phyloP scores from a whole-genome alignment of 2,888 invertebrate genomes.

The Chirona hameri region DNA sequence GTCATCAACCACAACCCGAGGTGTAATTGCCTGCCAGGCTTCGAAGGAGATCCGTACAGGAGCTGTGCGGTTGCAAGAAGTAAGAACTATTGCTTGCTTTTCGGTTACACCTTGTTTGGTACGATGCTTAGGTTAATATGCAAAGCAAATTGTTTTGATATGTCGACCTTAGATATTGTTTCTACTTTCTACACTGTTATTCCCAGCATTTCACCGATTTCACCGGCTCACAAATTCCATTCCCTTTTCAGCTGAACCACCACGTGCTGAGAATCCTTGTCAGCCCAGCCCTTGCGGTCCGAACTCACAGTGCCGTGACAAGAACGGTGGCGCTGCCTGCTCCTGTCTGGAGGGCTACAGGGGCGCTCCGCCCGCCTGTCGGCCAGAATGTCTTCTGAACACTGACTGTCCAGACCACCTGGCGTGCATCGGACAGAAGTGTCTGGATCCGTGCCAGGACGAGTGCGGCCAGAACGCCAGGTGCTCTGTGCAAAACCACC shows the following conservation, averaged over 20 bases:
- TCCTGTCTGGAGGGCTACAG: no score
- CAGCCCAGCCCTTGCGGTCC: constrained; percentile 61
- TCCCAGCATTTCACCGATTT: not conserved
- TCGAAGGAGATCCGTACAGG: constrained; percentile 73
- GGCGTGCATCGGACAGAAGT: constrained; percentile 68
- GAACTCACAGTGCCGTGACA: constrained; percentile 58
- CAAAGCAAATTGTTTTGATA: no score
- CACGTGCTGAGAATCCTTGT: constrained; percentile 42
- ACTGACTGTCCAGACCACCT: constrained; percentile 66
- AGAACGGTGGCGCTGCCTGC: constrained; percentile 74
- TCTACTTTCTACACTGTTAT: no score
- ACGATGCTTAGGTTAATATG: no score
- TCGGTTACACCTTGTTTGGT: no score
- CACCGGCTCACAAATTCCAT: not conserved
- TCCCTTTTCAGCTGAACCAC: constrained; percentile 34
- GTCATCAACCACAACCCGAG: constrained; percentile 54
- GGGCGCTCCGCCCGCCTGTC: no score
- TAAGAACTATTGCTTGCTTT: no score
- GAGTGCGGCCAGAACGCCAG: constrained; percentile 71
- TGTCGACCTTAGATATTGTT: no score
- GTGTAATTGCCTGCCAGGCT: constrained; percentile 78
- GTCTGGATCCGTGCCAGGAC: constrained; percentile 74
- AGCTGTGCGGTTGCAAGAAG: constrained; percentile 69
- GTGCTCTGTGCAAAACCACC: constrained; percentile 70
- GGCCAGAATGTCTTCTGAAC: constrained; percentile 73